phyloP scores from a whole-genome alignment of 2,888 invertebrate species.

The Machimus rusticus region DNA sequence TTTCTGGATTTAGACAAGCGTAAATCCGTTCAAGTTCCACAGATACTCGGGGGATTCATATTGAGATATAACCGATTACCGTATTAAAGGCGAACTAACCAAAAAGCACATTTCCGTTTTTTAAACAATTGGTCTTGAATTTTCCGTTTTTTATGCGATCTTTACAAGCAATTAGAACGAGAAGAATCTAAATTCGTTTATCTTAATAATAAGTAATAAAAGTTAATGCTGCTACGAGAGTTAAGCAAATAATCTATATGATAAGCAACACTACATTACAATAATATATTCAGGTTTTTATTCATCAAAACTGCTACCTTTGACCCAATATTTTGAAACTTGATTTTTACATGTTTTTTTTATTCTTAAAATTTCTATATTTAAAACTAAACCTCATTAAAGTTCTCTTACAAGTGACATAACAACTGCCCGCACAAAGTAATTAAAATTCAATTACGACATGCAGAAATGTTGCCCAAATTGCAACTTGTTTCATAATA shows the following conservation, averaged over 20 bases:
- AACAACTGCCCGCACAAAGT: background rate
- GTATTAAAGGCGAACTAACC: background rate
- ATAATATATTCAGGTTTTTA: background rate
- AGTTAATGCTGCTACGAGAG: no score
- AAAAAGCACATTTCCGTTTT: background rate
- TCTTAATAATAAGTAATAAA: no score
- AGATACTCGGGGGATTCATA: background rate
- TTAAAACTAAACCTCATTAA: background rate
- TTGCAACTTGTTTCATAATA: background rate
- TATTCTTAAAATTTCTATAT: background rate
- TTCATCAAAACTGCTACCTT: background rate
- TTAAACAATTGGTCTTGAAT: no score
- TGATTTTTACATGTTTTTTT: background rate
- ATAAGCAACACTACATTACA: background rate
- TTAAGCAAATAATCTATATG: no score
- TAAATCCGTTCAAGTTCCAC: background rate
- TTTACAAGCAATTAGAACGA: no score
- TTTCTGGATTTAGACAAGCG: background rate
- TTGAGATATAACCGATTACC: background rate
- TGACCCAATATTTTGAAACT: background rate
- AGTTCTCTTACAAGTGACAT: background rate
- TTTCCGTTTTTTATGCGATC: no score
- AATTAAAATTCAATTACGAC: background rate
- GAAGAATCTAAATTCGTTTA: no score
- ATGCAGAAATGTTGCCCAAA: background rate